Conservation (phyloP, 2,888 invertebrate species). For the Listrodromus nycthemerus region DNA sequence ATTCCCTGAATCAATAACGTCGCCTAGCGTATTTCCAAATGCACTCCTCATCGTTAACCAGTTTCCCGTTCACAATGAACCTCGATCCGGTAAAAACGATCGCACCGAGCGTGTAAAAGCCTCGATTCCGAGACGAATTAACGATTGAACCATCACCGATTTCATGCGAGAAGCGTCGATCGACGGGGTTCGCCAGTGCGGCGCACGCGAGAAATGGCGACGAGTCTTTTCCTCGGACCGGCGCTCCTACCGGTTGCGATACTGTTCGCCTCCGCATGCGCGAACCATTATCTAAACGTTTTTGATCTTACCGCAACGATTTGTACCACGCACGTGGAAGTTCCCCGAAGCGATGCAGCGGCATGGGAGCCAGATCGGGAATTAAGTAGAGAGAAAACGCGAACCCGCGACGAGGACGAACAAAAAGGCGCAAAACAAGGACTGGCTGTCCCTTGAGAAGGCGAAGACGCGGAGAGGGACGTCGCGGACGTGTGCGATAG, state of each 20-base stretch:
- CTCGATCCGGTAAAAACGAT: neutral
- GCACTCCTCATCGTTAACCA: neutral
- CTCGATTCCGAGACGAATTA: conserved; percentile 25
- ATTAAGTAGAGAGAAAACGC: conserved; percentile 53
- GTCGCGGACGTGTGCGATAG: conserved; percentile 22
- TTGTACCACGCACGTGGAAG: conserved; percentile 71
- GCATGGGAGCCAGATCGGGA: conserved; percentile 40
- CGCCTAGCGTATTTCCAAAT: neutral
- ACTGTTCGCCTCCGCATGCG: conserved; percentile 29
- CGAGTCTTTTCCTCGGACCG: conserved; percentile 31
- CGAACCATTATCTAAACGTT: conserved; percentile 68
- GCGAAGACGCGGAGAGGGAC: conserved; percentile 43
- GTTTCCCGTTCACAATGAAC: no score
- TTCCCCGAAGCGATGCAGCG: conserved; percentile 57
- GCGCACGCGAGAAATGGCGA: conserved; percentile 38
- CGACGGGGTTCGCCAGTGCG: neutral
- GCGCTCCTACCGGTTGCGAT: neutral
- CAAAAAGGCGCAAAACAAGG: conserved; percentile 41
- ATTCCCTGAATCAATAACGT: neutral
- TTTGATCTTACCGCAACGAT: conserved; percentile 79
- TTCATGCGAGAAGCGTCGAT: conserved; percentile 28
- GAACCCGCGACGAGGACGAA: conserved; percentile 45
- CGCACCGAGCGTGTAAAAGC: neutral
- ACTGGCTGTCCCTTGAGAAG: conserved; percentile 39
- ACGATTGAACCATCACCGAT: conserved; percentile 47